Conservation (phyloP, 2,888 invertebrate species). For the Macrosiphum euphorbiae region DNA sequence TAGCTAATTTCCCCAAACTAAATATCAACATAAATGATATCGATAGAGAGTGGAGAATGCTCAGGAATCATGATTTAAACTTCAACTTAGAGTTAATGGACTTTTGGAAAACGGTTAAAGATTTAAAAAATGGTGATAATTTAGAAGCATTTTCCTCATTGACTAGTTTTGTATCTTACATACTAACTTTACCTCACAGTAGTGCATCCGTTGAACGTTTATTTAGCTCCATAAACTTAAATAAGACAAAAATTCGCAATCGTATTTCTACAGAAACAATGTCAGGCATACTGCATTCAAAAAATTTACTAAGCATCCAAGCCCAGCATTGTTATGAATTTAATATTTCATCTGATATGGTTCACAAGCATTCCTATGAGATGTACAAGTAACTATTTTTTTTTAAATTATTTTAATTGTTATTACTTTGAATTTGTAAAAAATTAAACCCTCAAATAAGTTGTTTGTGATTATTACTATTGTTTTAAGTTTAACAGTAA, state of each 20-base stretch:
- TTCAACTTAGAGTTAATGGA: slow-evolving; percentile 6
- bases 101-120: not conserved
- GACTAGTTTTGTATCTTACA: not conserved
- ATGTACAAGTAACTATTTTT: too few relatives aligned
- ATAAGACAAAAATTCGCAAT: not conserved
- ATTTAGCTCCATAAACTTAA: not conserved
- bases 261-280: not conserved
- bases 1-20: not conserved
- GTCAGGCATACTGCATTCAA: not conserved
- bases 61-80: not conserved
- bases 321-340: too few relatives aligned
- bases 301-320: not conserved
- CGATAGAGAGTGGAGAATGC: not conserved
- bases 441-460: too few relatives aligned
- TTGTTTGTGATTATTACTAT: too few relatives aligned
- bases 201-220: not conserved
- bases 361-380: too few relatives aligned
- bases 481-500: too few relatives aligned
- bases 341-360: too few relatives aligned
- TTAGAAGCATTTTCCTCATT: not conserved
- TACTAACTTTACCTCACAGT: not conserved
- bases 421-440: too few relatives aligned
- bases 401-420: too few relatives aligned
- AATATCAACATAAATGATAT: not conserved
- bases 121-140: not conserved